Base-by-base conservation (phyloP, 2,888 invertebrate species). In the Lasioglossum zephyrum region DNA sequence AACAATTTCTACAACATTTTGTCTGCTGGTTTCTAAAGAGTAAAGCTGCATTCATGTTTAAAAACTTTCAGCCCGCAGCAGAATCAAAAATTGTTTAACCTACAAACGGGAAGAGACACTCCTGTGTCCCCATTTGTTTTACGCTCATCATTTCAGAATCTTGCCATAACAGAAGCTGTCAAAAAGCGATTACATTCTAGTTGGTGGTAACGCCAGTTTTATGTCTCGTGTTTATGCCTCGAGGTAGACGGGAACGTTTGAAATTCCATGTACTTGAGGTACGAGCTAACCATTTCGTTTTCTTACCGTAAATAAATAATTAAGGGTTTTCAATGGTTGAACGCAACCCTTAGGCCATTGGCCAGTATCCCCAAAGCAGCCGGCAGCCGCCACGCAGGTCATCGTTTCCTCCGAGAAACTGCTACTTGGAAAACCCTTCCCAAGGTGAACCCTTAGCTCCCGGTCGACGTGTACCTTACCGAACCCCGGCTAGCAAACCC, bases 341-440 rank as follows among this genome's bases (percentile, higher is more conserved):
- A 44, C n/a, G 73, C 31, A 80, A 63, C 60, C 66, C 66, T 69
- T 77, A 76, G 79, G 44, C 70, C 63, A 26, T 57, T 18, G 41
- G 39, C 75, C 66, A 26, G 18, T n/a, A 31, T 26, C 36, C 5
- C 2, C 18, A 41, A 53, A 57, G 47, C 77, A 44, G 36, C 72
- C 70, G 57, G 49, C 77, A 44, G 26, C 72, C 63, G 57, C 41
- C 79, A 83, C 77, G 80, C 74, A 80, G 87, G 86, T 86, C 86
- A 84, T 84, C 86, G 81, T 82, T 89, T 89, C 79, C 87, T 87
- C 85, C 89, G 81, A 88, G 89, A 82, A 88, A 85, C 87, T 87
- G 84, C 84, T 86, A 88, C 82, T 89, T 87, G 73, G 88, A 88
- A 89, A 89, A 86, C 79, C 85, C 73, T 89, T 85, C 89, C 89